phyloP scores from a whole-genome alignment of 2,888 invertebrate genomes.

The Elgonia sp. region DNA sequence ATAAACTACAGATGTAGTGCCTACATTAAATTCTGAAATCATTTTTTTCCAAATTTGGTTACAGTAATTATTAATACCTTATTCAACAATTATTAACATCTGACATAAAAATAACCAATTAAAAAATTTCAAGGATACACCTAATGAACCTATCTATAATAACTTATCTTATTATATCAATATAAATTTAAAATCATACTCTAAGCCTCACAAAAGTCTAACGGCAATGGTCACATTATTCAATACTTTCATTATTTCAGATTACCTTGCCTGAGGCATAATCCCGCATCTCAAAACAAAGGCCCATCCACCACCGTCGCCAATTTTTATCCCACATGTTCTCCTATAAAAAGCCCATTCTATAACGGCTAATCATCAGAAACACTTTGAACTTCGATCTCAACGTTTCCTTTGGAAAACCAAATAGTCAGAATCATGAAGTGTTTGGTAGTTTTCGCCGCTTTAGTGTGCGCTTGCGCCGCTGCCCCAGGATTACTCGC shows the following conservation, averaged over 20 bases:
- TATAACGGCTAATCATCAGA: slow-evolving; percentile 52
- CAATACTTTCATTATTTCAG: slow-evolving; percentile 29
- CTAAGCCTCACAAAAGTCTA: slow-evolving; percentile 22
- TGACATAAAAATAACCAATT: too few species aligned
- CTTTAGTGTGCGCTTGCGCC: slow-evolving; percentile 69
- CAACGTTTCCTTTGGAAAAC: slow-evolving; percentile 11
- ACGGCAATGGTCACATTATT: slow-evolving; percentile 50
- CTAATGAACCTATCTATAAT: too few species aligned
- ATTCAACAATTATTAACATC: too few species aligned
- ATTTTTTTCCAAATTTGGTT: too few species aligned
- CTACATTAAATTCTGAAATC: too few species aligned
- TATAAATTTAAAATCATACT: slow-evolving; percentile 36
- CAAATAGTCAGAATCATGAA: slow-evolving; percentile 63
- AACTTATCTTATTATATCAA: not conserved
- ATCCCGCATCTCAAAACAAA: slow-evolving; percentile 40
- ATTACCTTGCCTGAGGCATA: slow-evolving; percentile 80
- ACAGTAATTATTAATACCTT: too few species aligned
- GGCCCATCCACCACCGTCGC: slow-evolving; percentile 20
- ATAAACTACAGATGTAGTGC: too few species aligned
- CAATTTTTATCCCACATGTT: slow-evolving; percentile 12
- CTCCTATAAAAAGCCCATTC: slow-evolving; percentile 56
- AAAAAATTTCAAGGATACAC: too few species aligned
- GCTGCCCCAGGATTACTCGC: slow-evolving; percentile 73
- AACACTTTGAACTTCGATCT: slow-evolving; percentile 31
- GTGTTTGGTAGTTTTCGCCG: slow-evolving; percentile 70